phyloP scores from a whole-genome alignment of 2,888 invertebrate species.

The Melikaiella ostensackeni region DNA sequence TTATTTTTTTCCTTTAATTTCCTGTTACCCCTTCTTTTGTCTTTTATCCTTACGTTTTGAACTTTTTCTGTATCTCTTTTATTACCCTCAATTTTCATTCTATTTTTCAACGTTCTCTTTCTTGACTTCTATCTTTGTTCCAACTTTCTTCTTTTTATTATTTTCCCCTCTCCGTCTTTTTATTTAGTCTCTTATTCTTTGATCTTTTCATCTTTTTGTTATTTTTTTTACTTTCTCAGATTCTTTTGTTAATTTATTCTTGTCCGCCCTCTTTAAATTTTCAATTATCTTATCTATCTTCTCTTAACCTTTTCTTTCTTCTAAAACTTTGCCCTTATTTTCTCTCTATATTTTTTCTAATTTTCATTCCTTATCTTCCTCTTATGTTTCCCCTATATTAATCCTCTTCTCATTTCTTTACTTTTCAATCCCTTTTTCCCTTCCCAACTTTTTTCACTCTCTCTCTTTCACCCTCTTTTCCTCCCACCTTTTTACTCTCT shows the following conservation, averaged over 20 bases:
- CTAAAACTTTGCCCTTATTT: not conserved
- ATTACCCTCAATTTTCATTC: no score
- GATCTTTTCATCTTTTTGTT: no score
- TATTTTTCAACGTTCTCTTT: not conserved
- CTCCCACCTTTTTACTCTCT: not conserved
- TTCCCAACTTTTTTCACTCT: not conserved
- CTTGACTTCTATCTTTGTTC: not conserved
- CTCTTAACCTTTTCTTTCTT: not conserved
- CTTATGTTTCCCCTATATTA: not conserved
- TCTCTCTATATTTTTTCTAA: not conserved
- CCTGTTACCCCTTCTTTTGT: not conserved
- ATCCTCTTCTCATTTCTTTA: not conserved
- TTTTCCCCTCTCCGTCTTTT: not conserved
- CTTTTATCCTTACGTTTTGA: not conserved
- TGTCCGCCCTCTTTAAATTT: no score
- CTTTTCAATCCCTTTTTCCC: not conserved
- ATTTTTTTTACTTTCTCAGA: no score
- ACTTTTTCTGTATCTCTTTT: no score
- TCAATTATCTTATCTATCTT: not conserved
- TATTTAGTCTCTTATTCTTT: no score
- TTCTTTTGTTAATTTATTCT: no score
- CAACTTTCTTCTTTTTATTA: not conserved
- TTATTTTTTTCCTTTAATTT: no score
- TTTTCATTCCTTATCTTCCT: not conserved
- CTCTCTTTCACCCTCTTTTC: not conserved